These are phyloP conservation scores for Silurus glanis DNA, from an alignment of 2,113 vertebrate genomes.

Conservation along the genomic window DNA sequence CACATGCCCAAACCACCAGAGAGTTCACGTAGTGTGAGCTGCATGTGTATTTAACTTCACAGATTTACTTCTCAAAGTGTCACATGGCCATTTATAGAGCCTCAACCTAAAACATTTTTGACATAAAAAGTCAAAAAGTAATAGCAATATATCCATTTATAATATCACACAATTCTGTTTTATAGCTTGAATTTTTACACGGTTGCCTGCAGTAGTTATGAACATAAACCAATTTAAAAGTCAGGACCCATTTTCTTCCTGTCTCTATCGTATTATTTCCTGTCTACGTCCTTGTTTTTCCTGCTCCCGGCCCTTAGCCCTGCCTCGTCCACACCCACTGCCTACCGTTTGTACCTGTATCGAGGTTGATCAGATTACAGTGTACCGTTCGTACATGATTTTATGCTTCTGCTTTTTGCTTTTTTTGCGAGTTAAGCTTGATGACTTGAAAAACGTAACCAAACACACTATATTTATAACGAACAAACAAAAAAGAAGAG, in stretches of 20 bases:
- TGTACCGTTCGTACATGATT: not conserved
- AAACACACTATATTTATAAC: not conserved
- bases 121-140: not conserved
- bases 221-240: not conserved
- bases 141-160: not conserved
- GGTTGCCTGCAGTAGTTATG: not conserved
- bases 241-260: not conserved
- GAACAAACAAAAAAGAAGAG: not conserved
- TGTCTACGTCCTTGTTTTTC: not conserved
- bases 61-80: not conserved
- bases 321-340: not conserved
- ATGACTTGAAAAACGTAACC: not conserved
- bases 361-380: not conserved
- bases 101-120: no score
- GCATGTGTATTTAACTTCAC: not conserved
- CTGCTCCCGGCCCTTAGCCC: not conserved
- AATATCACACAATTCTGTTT: not conserved
- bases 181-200: not conserved
- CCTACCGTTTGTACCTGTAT: not conserved
- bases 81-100: no score
- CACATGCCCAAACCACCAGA: not conserved
- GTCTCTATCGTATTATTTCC: not conserved
- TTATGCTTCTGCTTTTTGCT: not conserved
- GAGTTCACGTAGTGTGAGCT: not conserved
- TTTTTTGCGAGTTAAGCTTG: not conserved